A percentile compares a stretch with the other conserved stretches of the same genome.
These are phyloP conservation scores for Amyelois transitella DNA, from an alignment of 1,140 invertebrate genomes.

Conservation along the genomic window DNA sequence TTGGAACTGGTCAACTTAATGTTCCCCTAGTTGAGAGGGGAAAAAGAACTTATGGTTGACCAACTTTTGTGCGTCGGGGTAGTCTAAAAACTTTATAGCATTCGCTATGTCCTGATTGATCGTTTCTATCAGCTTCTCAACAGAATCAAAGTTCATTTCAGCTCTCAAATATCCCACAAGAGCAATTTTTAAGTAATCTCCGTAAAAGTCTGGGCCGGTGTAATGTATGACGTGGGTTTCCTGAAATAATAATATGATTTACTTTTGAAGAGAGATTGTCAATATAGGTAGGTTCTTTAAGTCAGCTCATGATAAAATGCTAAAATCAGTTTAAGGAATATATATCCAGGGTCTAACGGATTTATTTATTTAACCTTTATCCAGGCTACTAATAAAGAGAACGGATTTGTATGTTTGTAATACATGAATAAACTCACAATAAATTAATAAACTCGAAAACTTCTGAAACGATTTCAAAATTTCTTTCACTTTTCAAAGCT, in stretches of 20 bases:
- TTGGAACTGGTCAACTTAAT: neutral
- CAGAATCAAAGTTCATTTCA: slow-evolving; percentile 87
- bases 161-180: slow-evolving; percentile 88
- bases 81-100: slow-evolving; percentile 76
- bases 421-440: too few species aligned
- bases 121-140: slow-evolving; percentile 84
- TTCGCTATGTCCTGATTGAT: slow-evolving; percentile 85
- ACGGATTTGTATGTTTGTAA: too few species aligned
- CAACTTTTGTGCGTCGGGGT: slow-evolving; percentile 42
- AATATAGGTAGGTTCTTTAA: too few species aligned
- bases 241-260: slow-evolving; percentile 67
- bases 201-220: slow-evolving; percentile 93
- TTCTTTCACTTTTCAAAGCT: too few species aligned
- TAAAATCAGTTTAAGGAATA: too few species aligned
- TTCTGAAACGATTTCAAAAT: too few species aligned
- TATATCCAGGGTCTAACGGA: too few species aligned
- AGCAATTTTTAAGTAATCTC: slow-evolving; percentile 83
- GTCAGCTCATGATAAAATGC: too few species aligned
- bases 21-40: neutral
- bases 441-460: too few species aligned
- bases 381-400: too few species aligned
- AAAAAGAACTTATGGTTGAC: slow-evolving; percentile 36
- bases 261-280: too few species aligned
- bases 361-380: too few species aligned
- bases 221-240: slow-evolving; percentile 94